These are phyloP conservation scores for Dynastes hyllus DNA, from an alignment of 2,888 invertebrate species.

Conservation along the genomic window DNA sequence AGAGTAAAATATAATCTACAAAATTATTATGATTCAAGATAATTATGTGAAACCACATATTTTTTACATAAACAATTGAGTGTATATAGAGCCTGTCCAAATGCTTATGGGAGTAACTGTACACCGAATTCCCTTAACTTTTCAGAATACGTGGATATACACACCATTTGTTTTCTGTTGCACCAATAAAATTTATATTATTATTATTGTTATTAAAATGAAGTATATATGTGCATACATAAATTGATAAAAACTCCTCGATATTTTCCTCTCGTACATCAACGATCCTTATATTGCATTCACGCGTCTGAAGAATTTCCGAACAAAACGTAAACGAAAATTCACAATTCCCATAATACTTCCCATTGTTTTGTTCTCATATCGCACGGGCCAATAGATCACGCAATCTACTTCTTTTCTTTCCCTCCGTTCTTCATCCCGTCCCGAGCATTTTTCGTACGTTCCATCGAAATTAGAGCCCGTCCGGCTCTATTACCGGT, in stretches of 20 bases:
- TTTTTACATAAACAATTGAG: no score
- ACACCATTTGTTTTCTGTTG: no score
- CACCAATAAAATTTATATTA: no score
- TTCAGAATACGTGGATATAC: no score
- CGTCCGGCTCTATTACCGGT: slow-evolving; percentile 56
- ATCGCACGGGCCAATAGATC: slow-evolving; percentile 39
- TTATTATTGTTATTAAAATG: no score
- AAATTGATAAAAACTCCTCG: background rate
- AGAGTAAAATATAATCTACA: no score
- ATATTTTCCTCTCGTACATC: background rate
- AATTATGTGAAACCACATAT: no score
- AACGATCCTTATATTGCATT: background rate
- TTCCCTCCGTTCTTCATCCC: background rate
- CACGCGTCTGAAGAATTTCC: slow-evolving; percentile 23
- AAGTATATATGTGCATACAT: background rate
- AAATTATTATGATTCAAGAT: no score
- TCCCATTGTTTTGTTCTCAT: slow-evolving; percentile 43
- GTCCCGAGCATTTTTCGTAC: slow-evolving; percentile 41
- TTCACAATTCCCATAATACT: slow-evolving; percentile 43
- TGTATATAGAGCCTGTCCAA: no score
- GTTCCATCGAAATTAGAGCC: slow-evolving; percentile 52
- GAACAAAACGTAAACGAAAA: slow-evolving; percentile 27
- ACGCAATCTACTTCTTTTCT: slow-evolving; percentile 35
- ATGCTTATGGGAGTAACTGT: no score
- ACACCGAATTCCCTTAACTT: no score